These are phyloP conservation scores for Trachymyrmex cornetzi DNA, from an alignment of 1,140 invertebrate species.

Conservation along the genomic window DNA sequence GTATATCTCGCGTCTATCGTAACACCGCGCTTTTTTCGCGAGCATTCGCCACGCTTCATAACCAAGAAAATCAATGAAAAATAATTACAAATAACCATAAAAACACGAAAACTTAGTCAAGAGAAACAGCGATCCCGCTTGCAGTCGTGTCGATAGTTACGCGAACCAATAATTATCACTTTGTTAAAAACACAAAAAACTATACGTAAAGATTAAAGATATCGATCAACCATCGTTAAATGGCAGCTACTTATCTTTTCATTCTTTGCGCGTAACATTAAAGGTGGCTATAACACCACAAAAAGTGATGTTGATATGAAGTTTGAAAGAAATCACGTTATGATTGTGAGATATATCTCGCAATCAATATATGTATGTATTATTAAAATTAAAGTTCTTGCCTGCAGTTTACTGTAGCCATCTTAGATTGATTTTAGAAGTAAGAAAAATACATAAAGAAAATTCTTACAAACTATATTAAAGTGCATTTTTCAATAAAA, in stretches of 20 bases:
- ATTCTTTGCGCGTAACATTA: neutral
- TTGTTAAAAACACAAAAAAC: neutral
- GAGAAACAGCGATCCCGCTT: constrained; percentile 6
- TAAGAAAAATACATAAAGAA: too few species aligned
- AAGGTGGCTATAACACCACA: neutral
- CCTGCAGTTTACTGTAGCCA: too few species aligned
- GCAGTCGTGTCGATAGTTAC: neutral
- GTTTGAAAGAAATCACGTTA: neutral
- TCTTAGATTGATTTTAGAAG: too few species aligned
- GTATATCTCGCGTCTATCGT: neutral
- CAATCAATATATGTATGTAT: too few species aligned
- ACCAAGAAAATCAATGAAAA: neutral
- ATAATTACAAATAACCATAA: constrained; percentile 11
- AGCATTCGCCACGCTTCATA: neutral
- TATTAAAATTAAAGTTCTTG: too few species aligned
- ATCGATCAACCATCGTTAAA: neutral
- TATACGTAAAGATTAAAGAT: neutral
- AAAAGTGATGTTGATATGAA: neutral
- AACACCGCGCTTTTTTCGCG: neutral
- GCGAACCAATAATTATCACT: constrained; percentile 14
- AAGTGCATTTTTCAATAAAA: too few species aligned
- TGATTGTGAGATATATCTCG: too few species aligned
- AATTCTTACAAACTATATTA: too few species aligned
- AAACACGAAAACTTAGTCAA: neutral
- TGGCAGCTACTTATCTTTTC: neutral